Conservation (phyloP, 2,113 vertebrate species). For the Neomonachus schauinslandi region DNA sequence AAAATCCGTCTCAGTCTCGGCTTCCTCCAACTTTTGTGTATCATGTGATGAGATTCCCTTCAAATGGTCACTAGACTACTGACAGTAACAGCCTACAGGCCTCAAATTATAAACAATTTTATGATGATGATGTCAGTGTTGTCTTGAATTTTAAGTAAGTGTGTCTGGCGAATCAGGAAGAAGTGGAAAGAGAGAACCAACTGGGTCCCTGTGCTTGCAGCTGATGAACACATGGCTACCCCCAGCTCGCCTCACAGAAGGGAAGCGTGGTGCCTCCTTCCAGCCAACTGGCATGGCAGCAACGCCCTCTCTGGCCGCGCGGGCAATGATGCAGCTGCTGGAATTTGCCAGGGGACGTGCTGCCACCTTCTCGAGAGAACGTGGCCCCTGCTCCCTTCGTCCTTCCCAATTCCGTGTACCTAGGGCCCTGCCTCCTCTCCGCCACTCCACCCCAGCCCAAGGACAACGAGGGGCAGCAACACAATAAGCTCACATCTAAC, state of each 20-base stretch:
- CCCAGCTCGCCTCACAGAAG: neutral
- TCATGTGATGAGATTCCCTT: neutral
- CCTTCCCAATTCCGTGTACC: neutral
- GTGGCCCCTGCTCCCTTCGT: neutral
- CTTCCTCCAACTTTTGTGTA: neutral
- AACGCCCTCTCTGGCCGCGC: neutral
- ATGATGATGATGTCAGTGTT: neutral
- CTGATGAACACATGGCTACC: neutral
- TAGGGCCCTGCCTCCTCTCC: neutral
- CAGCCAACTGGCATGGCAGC: neutral
- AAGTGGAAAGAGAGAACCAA: neutral
- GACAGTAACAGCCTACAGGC: neutral
- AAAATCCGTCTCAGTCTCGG: neutral
- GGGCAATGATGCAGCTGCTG: neutral
- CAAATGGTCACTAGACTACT: neutral
- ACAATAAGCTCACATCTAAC: neutral
- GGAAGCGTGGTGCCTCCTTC: neutral
- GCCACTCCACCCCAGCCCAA: neutral
- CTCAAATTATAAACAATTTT: conserved; percentile 48
- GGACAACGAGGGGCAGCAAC: neutral
- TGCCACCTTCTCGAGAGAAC: neutral
- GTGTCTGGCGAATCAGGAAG: conserved; percentile 4
- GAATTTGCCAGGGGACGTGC: neutral
- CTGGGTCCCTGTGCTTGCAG: neutral
- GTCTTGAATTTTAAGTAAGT: neutral